Percentiles rank a stretch among this genome's conserved stretches.
Conservation (phyloP, 2,888 invertebrate species). For the Tanypteryx hageni region DNA sequence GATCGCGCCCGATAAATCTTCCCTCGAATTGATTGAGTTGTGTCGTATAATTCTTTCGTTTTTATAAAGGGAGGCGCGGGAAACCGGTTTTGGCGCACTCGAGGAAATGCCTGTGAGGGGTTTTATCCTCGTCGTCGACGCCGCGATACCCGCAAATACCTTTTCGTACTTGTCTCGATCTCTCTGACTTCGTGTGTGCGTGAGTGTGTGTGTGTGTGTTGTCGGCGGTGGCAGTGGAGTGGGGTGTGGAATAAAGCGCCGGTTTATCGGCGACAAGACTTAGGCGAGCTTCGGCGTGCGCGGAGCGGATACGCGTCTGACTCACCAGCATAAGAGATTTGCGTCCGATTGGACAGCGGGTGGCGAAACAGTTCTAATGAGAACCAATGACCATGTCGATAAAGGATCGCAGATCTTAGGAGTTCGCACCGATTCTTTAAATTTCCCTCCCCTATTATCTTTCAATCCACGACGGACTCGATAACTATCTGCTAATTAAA, state of each 20-base stretch:
- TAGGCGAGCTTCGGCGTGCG: background rate
- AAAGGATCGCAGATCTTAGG: conserved; percentile 19
- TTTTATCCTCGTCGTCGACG: background rate
- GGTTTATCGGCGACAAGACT: conserved; percentile 28
- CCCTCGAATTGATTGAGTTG: conserved; percentile 30
- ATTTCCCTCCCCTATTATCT: background rate
- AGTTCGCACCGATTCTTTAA: background rate
- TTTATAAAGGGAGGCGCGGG: background rate
- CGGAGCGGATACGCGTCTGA: background rate
- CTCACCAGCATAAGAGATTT: background rate
- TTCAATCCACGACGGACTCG: no score
- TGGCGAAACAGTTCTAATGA: conserved; percentile 29
- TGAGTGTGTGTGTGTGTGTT: background rate
- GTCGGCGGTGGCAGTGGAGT: background rate
- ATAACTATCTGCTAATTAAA: no score
- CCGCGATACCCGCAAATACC: background rate
- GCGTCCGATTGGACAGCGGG: conserved; percentile 27
- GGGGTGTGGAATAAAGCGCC: background rate
- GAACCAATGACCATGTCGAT: conserved; percentile 32
- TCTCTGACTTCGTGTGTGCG: background rate
- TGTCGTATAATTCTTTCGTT: conserved; percentile 22
- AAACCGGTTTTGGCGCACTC: background rate
- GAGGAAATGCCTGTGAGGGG: conserved; percentile 23
- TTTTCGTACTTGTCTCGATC: conserved; percentile 14
- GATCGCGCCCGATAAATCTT: conserved; percentile 16